Evolutionary conservation across 2,113 vertebrate genomes (phyloP).

Genomic region (Trematomus loennbergii): DNA sequence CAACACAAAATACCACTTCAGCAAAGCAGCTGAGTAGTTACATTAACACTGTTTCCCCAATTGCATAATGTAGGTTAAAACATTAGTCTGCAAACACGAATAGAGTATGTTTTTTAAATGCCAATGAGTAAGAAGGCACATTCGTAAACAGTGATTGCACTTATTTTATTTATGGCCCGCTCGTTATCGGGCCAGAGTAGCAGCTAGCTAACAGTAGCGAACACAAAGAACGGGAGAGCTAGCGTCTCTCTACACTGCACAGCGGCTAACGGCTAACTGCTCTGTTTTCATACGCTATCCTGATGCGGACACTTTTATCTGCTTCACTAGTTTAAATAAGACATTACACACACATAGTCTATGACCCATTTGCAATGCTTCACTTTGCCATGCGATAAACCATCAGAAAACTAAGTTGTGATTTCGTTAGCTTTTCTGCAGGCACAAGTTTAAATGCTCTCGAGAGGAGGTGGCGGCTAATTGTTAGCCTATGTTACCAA

Average conservation of each 20-base stretch:
- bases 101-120: neutral
- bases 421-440: neutral
- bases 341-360: neutral
- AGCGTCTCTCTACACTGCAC: constrained; percentile 36
- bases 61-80: neutral
- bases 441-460: constrained; percentile 23
- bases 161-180: constrained; percentile 64
- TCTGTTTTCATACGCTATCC: constrained; percentile 36
- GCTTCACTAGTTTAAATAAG: neutral
- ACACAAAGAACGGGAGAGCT: constrained; percentile 79
- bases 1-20: constrained; percentile 36
- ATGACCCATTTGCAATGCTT: fast-evolving
- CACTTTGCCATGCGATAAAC: neutral
- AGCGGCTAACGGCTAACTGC: constrained; percentile 55
- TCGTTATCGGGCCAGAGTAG: constrained; percentile 64
- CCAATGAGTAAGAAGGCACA: constrained; percentile 10
- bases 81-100: neutral
- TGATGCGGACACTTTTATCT: constrained; percentile 23
- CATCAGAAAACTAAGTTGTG: neutral
- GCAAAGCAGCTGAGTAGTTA: neutral
- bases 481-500: constrained; percentile 47
- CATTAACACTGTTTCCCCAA: neutral
- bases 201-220: constrained; percentile 65
- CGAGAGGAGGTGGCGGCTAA: constrained; percentile 47
- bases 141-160: constrained; percentile 68